These are phyloP conservation scores for Agrilus cyanescens DNA, from an alignment of 2,888 invertebrate genomes.

Conservation along the genomic window DNA sequence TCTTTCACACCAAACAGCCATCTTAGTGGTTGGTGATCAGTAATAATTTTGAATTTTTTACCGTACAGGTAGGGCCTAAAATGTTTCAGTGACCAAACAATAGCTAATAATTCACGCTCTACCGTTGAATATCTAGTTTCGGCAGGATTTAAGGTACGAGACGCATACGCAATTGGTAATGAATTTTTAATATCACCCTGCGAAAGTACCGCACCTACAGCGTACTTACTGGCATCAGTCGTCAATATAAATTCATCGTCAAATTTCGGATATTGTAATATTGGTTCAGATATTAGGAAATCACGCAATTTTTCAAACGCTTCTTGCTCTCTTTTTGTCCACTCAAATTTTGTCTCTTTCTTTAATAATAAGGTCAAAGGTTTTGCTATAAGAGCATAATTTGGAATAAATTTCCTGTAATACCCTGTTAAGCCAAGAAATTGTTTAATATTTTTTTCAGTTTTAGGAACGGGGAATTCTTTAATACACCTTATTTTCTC, in stretches of 20 bases:
- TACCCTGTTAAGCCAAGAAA: slow-evolving; percentile 6
- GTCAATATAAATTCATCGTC: too few relatives aligned
- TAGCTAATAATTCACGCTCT: slow-evolving; percentile 5
- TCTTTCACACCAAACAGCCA: slow-evolving; percentile 3
- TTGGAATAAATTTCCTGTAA: slow-evolving; percentile 5
- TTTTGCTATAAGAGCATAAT: slow-evolving; percentile 3
- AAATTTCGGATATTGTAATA: too few relatives aligned
- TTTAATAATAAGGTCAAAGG: slow-evolving; percentile 4
- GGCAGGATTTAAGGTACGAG: too few relatives aligned
- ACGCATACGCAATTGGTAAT: too few relatives aligned
- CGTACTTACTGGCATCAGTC: too few relatives aligned
- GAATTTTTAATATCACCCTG: too few relatives aligned
- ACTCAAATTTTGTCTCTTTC: too few relatives aligned
- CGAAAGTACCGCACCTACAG: too few relatives aligned
- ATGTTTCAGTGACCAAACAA: slow-evolving; percentile 4
- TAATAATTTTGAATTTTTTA: slow-evolving; percentile 1
- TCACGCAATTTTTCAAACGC: too few relatives aligned
- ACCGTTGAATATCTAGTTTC: neutral
- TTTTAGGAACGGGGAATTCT: slow-evolving; percentile 6
- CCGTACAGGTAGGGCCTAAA: slow-evolving; percentile 9
- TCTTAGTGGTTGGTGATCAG: slow-evolving; percentile 5
- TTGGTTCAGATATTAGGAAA: too few relatives aligned
- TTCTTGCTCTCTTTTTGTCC: too few relatives aligned
- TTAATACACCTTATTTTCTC: slow-evolving; percentile 3
- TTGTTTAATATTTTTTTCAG: slow-evolving; percentile 4